phyloP scores from a whole-genome alignment of 2,888 invertebrate species.

The Holacanthella duospinosa region DNA sequence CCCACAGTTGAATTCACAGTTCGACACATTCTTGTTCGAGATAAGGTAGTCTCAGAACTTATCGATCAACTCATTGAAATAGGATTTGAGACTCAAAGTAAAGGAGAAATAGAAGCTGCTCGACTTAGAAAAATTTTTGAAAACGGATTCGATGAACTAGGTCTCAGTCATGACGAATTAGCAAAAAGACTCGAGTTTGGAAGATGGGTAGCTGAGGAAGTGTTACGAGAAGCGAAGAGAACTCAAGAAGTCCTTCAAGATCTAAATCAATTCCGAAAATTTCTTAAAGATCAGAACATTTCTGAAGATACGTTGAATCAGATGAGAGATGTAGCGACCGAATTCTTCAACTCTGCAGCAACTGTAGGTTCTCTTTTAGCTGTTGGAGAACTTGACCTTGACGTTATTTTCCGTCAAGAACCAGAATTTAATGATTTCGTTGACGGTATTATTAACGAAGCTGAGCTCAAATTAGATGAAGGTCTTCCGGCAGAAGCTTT shows the following conservation, averaged over 20 bases:
- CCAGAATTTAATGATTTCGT: slow-evolving; percentile 23
- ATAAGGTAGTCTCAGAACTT: slow-evolving; percentile 21
- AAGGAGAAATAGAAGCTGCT: slow-evolving; percentile 8
- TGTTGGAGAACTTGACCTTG: slow-evolving; percentile 28
- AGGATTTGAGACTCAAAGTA: background rate
- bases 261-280: slow-evolving; percentile 13
- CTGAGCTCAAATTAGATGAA: slow-evolving; percentile 15
- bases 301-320: slow-evolving; percentile 15
- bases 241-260: slow-evolving; percentile 26
- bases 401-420: slow-evolving; percentile 26
- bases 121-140: slow-evolving; percentile 14
- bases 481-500: slow-evolving; percentile 16
- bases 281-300: slow-evolving; percentile 11
- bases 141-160: slow-evolving; percentile 18
- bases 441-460: slow-evolving; percentile 18
- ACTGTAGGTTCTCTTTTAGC: slow-evolving; percentile 24
- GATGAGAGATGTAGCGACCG: slow-evolving; percentile 13
- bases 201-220: slow-evolving; percentile 16
- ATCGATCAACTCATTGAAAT: slow-evolving; percentile 12
- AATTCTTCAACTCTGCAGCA: slow-evolving; percentile 25
- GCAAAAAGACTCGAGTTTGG: slow-evolving; percentile 24
- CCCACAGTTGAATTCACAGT: slow-evolving; percentile 30
- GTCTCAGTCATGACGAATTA: slow-evolving; percentile 6
- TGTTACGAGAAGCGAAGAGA: slow-evolving; percentile 24
- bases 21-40: slow-evolving; percentile 21